A percentile compares a stretch with the other conserved stretches of the same genome.
These are phyloP conservation scores for Leptopterna dolabrata DNA, from an alignment of 2,888 invertebrate genomes.

Conservation along the genomic window DNA sequence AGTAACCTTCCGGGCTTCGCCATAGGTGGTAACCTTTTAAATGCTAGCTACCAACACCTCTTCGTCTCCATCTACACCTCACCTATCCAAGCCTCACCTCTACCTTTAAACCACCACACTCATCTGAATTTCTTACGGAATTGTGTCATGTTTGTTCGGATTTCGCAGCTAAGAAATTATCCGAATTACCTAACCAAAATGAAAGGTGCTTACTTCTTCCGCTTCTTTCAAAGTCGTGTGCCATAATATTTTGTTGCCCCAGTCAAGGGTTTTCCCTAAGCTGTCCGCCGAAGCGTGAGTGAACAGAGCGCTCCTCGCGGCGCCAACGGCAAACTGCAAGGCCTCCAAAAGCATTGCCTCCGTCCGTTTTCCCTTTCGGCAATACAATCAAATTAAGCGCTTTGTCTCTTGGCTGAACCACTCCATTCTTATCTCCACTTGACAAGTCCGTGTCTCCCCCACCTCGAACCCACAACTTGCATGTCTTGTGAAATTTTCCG, in stretches of 20 bases:
- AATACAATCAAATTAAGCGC: neutral
- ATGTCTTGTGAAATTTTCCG: neutral
- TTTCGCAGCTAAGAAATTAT: too few species aligned
- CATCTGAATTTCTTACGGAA: too few species aligned
- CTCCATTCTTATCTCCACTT: neutral
- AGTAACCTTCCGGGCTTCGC: too few species aligned
- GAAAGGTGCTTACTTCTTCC: slow-evolving; percentile 17
- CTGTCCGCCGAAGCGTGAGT: neutral
- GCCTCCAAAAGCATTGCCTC: slow-evolving; percentile 6
- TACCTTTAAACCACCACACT: too few species aligned
- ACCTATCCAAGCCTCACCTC: too few species aligned
- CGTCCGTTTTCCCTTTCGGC: too few species aligned
- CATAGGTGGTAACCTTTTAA: too few species aligned
- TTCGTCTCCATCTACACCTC: too few species aligned
- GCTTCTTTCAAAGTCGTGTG: slow-evolving; percentile 43
- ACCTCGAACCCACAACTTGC: neutral
- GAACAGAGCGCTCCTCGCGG: neutral
- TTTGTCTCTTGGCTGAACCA: neutral
- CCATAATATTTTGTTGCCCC: slow-evolving; percentile 22
- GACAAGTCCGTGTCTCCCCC: neutral
- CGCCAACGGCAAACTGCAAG: neutral
- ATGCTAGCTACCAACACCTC: too few species aligned
- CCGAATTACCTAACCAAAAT: neutral
- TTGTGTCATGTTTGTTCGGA: too few species aligned
- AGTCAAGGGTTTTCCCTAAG: neutral